A percentile compares a stretch with the other conserved stretches of the same genome.
phyloP scores from a whole-genome alignment of 2,113 vertebrate genomes.

The Gadus macrocephalus region DNA sequence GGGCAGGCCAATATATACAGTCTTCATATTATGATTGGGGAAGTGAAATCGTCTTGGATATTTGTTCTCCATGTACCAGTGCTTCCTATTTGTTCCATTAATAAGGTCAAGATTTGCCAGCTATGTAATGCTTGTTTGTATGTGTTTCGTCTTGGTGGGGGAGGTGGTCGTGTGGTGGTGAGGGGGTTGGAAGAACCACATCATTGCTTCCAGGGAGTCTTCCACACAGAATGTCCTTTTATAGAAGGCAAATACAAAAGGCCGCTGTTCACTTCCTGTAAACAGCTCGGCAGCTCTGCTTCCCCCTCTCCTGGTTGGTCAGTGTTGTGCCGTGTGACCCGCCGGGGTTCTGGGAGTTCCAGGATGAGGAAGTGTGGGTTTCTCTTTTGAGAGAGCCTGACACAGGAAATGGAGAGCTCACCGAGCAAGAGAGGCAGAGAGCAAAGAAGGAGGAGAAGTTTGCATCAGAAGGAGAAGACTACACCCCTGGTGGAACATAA shows the following conservation, averaged over 20 bases:
- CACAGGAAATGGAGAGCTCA: conserved; percentile 51
- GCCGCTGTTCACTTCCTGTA: conserved; percentile 74
- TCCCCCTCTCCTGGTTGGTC: conserved; percentile 42
- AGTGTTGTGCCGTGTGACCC: conserved; percentile 31
- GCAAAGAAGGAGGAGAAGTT: not conserved
- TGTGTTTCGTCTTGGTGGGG: conserved; percentile 8
- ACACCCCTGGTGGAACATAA: not conserved
- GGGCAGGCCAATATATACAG: too few relatives aligned
- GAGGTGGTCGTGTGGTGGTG: conserved; percentile 4
- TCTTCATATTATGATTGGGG: too few relatives aligned
- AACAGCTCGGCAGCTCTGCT: conserved; percentile 60
- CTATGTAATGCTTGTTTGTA: not conserved
- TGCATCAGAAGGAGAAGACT: not conserved
- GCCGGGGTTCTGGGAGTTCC: conserved; percentile 50
- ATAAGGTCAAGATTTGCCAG: not conserved
- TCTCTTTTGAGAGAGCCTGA: conserved; percentile 45
- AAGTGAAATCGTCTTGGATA: too few relatives aligned
- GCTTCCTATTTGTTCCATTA: not conserved
- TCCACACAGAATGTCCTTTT: conserved; percentile 72
- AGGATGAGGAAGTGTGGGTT: conserved; percentile 64
- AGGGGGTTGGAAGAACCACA: conserved; percentile 27
- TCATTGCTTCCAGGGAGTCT: conserved; percentile 69
- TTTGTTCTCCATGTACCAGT: too few relatives aligned
- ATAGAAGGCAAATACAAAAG: conserved; percentile 75
- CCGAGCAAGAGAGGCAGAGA: conserved; percentile 3